Base-by-base conservation (phyloP, 2,797 vertebrate genomes). In the Discoglossus pictus region DNA sequence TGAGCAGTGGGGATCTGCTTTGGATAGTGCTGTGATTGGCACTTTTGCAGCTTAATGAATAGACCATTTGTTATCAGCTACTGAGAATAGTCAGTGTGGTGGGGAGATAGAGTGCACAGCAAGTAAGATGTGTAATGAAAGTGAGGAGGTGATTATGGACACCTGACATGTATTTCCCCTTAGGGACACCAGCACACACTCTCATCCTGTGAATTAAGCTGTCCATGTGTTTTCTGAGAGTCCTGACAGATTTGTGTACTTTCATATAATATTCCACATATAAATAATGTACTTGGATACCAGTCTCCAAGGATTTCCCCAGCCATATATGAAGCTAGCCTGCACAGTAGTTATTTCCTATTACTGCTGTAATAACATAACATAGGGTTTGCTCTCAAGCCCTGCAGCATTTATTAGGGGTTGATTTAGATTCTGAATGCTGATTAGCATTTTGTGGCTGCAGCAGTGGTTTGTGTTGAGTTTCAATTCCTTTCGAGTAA, bases 401-500 rank as follows among this genome's bases (percentile, higher is more conserved):
- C 67, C 66, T 15, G 51, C 35, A 63, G 67, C 67, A 55, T 63
- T 50, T 63, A 40, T 70, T 70, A 70, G 35, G 17, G 34, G 42
- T 46, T 70, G 59, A 56, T 70, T 63, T 63, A 63, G 43, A 70
- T 63, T 63, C 17, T 16, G 67, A 53, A 40, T 59, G 35, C 60
- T 35, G 68, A 64, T 71, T 64, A 71, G 36, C 53, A 71, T 71
- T 63, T 50, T 50, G 67, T 56, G 67, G 51, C 31, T 25, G 59
- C 17, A 38, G 34, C 52, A 15, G 23, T 15, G 52, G 68, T 58
- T 58, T 58, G 35, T 43, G 35, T 48, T 50, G 13, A 59, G 51
- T 70, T 70, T 63, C 60, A 63, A 64, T 70, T 70, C 35, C 68
- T 63, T 63, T 58, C 27, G 68, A 70, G 68, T 34, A 70, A 70